A percentile compares a stretch with the other conserved stretches of the same genome.
Conservation (phyloP, 2,888 invertebrate species). For the Linnaemya tessellans region DNA sequence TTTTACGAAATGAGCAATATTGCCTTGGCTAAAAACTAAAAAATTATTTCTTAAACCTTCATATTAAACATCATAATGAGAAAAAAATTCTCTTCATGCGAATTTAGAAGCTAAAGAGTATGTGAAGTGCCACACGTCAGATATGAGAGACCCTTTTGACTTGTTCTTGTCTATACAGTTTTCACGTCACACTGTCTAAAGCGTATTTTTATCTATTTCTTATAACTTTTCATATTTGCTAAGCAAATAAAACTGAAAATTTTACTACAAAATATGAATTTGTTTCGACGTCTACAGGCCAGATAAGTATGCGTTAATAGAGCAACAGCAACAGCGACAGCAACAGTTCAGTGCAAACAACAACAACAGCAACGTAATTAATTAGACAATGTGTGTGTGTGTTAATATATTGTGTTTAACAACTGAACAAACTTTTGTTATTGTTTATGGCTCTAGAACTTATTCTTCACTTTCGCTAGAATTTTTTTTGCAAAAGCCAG, state of each 20-base stretch:
- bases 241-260: slow-evolving; percentile 5
- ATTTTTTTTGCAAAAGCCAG: not conserved
- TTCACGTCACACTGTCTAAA: not conserved
- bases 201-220: not conserved
- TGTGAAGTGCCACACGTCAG: not conserved
- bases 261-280: not conserved
- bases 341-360: not conserved
- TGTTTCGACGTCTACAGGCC: not conserved
- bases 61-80: too few relatives aligned
- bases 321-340: not conserved
- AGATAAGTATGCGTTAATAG: not conserved
- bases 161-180: not conserved
- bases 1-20: not conserved
- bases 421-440: slow-evolving; percentile 9
- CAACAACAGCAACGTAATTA: not conserved
- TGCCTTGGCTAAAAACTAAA: too few relatives aligned
- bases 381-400: not conserved
- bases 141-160: not conserved
- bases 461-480: not conserved
- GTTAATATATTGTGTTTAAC: not conserved
- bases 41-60: too few relatives aligned
- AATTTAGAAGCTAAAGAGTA: not conserved
- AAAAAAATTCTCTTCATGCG: not conserved
- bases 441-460: not conserved
- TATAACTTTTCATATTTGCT: not conserved